Conservation (phyloP, 2,888 invertebrate species). For the Leucania comma region DNA sequence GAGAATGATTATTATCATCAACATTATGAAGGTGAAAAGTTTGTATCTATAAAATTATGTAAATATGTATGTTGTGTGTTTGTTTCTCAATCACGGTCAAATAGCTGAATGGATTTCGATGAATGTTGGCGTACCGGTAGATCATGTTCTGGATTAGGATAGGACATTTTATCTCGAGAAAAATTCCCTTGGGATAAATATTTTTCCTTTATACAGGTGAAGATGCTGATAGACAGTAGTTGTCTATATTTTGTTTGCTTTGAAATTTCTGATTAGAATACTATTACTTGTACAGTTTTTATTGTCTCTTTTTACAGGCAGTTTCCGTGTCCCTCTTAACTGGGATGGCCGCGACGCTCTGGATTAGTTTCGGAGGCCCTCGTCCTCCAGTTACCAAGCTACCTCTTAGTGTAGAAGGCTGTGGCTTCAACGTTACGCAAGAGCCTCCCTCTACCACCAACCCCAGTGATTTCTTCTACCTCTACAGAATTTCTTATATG, state of each 20-base stretch:
- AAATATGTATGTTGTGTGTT: too few species aligned
- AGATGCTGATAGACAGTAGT: background rate
- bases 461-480: conserved; percentile 90
- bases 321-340: conserved; percentile 92
- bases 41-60: too few species aligned
- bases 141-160: too few species aligned
- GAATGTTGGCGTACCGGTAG: too few species aligned
- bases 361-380: conserved; percentile 96
- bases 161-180: too few species aligned
- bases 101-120: too few species aligned
- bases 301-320: conserved; percentile 88
- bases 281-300: background rate
- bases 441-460: conserved; percentile 49
- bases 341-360: conserved; percentile 93
- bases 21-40: too few species aligned
- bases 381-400: conserved; percentile 91
- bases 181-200: too few species aligned
- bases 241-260: background rate
- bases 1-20: too few species aligned
- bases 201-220: too few species aligned
- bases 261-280: background rate
- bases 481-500: conserved; percentile 94
- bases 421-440: conserved; percentile 80
- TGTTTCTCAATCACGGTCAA: too few species aligned
- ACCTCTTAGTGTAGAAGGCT: conserved; percentile 91